Base-by-base conservation (phyloP, 2,113 vertebrate species). In the Mesembrinibis cayennensis region DNA sequence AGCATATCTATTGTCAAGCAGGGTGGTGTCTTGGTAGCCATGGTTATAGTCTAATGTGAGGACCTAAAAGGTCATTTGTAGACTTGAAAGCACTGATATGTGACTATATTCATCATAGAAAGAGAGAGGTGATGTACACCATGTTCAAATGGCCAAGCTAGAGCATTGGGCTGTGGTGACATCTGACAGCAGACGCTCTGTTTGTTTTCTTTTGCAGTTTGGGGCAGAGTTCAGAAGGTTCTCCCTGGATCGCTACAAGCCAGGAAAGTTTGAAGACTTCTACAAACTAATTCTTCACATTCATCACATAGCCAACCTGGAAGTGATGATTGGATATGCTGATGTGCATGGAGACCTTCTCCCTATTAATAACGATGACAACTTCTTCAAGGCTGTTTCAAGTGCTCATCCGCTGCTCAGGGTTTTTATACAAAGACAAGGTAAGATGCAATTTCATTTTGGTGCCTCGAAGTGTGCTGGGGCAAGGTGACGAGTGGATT, bases 301-400 rank as follows among this genome's bases (percentile, higher is more conserved):
- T 40, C 99, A 99, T 96, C 99, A 98, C 96, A 99, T 99, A 69
- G 97, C 99, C 87, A 99, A 98, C 95, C 98, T 99, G 74, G 99
- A 99, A 72, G 99, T 99, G 97, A 99, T 99, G 98, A 99, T 99
- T 0, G 99, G 99, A 79, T 99, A 99, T 26, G 99, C 99, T 1
- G 99, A 99, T 62, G 94, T 99, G 44, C 99, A 99, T 4, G 99
- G 99, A 4, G 99, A 99, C 95, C 98, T 99, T 84, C 99, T 99
- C 95, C 99, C 99, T n/a, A 99, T 99, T 97, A 99, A 99, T 97
- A 99, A 99, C 0, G 99, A 99, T 6, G 99, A 99, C 98, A 99
- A 99, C 98, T 99, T 99, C 97, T 99, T 98, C 98, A 99, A 99
- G 95, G 99, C 99, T 0, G 99, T 99, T 94, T 99, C 99, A 4